These are phyloP conservation scores for Halictus ligatus DNA, from an alignment of 2,888 invertebrate genomes.

Conservation along the genomic window DNA sequence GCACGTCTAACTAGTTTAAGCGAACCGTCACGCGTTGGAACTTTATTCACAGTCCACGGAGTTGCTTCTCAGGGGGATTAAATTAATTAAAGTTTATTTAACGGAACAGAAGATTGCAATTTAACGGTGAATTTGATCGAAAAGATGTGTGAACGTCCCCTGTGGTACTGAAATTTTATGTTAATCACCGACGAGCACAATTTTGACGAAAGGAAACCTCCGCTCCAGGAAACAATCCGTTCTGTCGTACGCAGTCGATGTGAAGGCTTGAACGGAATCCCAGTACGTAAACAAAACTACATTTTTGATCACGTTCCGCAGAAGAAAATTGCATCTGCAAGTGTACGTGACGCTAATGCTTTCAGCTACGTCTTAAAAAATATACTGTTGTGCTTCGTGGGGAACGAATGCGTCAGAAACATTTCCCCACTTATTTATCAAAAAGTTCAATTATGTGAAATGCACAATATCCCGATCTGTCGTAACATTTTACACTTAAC, in stretches of 20 bases:
- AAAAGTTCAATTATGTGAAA: constrained; percentile 29
- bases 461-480: neutral
- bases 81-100: constrained; percentile 32
- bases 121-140: constrained; percentile 4
- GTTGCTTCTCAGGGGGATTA: constrained; percentile 23
- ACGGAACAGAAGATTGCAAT: constrained; percentile 15
- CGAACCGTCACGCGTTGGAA: constrained; percentile 21
- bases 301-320: constrained; percentile 14
- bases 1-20: constrained; percentile 29
- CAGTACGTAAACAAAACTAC: constrained; percentile 16
- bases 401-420: neutral
- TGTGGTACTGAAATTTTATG: neutral
- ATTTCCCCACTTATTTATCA: neutral
- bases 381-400: neutral
- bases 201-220: neutral
- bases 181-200: neutral
- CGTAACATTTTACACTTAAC: neutral
- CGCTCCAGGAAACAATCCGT: neutral
- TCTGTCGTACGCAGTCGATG: neutral
- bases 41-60: constrained; percentile 30
- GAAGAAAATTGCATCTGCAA: constrained; percentile 24
- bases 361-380: constrained; percentile 7
- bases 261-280: neutral
- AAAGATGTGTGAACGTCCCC: neutral
- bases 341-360: constrained; percentile 26